Conservation (phyloP, 2,113 vertebrate genomes). For the Tupaia chinensis region DNA sequence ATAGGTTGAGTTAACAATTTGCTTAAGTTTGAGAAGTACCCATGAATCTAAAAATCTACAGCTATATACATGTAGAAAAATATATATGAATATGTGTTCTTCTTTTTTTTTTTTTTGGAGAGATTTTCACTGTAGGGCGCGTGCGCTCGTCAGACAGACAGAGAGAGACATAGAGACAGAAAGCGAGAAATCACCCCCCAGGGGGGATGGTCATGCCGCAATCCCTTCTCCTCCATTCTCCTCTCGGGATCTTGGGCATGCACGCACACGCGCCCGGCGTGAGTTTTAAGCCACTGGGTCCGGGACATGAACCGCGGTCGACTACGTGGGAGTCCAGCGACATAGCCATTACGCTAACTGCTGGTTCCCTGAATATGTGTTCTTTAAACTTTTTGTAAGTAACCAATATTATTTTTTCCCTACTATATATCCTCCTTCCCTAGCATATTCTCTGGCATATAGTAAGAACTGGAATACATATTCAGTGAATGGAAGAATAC, state of each 20-base stretch:
- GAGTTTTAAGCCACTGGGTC: too few species aligned
- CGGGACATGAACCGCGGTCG: too few species aligned
- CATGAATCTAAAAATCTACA: background rate
- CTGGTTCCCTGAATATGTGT: background rate
- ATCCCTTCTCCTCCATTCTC: too few species aligned
- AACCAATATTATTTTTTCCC: background rate
- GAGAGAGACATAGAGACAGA: too few species aligned
- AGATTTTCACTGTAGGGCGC: too few species aligned
- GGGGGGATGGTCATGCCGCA: too few species aligned
- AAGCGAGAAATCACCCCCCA: too few species aligned
- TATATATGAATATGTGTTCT: background rate
- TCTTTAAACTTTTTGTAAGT: conserved; percentile 34
- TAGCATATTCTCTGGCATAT: background rate
- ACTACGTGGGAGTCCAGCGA: too few species aligned
- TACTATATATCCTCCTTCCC: background rate
- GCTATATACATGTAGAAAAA: background rate
- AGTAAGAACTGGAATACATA: background rate
- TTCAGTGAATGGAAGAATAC: conserved; percentile 28
- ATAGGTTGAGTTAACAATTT: conserved; percentile 3
- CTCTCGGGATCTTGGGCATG: too few species aligned
- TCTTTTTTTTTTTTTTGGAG: background rate
- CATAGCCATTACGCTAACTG: too few species aligned
- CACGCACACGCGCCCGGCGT: too few species aligned
- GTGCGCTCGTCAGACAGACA: too few species aligned
- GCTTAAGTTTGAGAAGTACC: conserved; percentile 55